These are phyloP conservation scores for Pegea sp. DNA, from an alignment of 23 tunicate genomes.

Conservation along the genomic window DNA sequence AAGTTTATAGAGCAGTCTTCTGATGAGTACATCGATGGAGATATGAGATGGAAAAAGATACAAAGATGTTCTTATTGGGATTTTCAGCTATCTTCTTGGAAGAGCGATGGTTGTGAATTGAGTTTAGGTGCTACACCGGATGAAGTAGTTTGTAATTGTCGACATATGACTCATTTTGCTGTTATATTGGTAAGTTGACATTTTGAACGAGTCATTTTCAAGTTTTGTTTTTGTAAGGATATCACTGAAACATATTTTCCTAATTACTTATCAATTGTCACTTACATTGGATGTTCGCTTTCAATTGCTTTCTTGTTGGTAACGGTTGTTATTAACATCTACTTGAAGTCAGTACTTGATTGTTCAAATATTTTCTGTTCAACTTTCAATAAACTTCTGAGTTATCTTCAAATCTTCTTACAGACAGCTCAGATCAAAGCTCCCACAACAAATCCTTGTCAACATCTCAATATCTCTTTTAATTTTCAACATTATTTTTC, in stretches of 20 bases:
- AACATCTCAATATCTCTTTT: slow-evolving; percentile 30
- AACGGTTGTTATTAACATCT: slow-evolving; percentile 29
- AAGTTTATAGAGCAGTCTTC: no score
- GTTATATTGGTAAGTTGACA: slow-evolving; percentile 36
- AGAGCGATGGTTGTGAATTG: no score
- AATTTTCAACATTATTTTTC: slow-evolving; percentile 24
- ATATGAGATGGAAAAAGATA: no score
- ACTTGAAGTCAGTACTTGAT: slow-evolving; percentile 33
- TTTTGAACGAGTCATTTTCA: not conserved
- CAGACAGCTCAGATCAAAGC: slow-evolving; percentile 47
- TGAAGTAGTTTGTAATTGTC: slow-evolving; percentile 62
- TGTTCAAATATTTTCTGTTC: not conserved
- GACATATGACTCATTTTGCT: slow-evolving; percentile 76
- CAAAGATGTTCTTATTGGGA: no score
- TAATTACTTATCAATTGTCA: slow-evolving; percentile 21
- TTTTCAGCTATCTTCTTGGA: no score
- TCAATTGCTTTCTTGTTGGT: slow-evolving; percentile 33
- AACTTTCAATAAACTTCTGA: not conserved
- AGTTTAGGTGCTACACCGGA: no score
- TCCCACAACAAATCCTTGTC: slow-evolving; percentile 40
- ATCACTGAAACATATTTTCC: slow-evolving; percentile 30
- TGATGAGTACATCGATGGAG: no score
- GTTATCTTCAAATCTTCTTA: slow-evolving; percentile 2
- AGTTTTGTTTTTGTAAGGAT: slow-evolving; percentile 17
- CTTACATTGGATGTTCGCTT: slow-evolving; percentile 38